Base-by-base conservation (phyloP, 2,888 invertebrate species). In the Oxystoma pomonae region DNA sequence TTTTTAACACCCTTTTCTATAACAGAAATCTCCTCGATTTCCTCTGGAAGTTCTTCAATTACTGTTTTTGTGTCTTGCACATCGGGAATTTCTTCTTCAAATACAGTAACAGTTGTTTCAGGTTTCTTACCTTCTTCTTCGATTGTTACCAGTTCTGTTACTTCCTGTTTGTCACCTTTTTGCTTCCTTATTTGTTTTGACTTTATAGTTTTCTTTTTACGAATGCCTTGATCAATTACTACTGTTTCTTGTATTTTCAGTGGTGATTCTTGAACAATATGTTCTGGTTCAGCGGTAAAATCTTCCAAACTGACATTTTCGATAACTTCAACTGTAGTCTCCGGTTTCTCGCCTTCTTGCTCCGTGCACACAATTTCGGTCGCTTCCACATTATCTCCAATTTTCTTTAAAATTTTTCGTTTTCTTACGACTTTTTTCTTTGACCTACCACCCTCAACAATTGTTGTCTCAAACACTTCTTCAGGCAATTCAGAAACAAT, bases 121-220 rank as follows among this genome's bases (percentile, higher is more conserved):
- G 73, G 52, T 65, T 65, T 57, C 35, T 68, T 63, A 12, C 65
- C 68, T 20, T 68, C 67, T 51, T 65, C 56, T 75, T 75, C 78
- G 50, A 81, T 73, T 9, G 81, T 81, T 55, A 77, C 73, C 63
- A 80, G 80, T 74, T 82, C 78, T 53, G 80, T 78, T 0, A 74
- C 72, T 71, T 79, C 75, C 59, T 80, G 66, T 62, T 76, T 76
- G 16, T 72, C 74, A 1, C 77, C 80, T 50, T 74, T 75, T 16
- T 76, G 79, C 55, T 79, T 81, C 60, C 79, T 81, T 1, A 81
- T 75, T 58, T 80, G 79, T 1, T 79, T 76, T 63, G 78, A 81
- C 50, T 66, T 70, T 49, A 63, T 60, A 17, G 67, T 55, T 17
- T 61, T 65, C 20, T 67, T 65, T 52, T 59, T 65, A 5, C 52